Evolutionary conservation across 2,888 invertebrate species (phyloP).

Genomic region (Holacanthella duospinosa): DNA sequence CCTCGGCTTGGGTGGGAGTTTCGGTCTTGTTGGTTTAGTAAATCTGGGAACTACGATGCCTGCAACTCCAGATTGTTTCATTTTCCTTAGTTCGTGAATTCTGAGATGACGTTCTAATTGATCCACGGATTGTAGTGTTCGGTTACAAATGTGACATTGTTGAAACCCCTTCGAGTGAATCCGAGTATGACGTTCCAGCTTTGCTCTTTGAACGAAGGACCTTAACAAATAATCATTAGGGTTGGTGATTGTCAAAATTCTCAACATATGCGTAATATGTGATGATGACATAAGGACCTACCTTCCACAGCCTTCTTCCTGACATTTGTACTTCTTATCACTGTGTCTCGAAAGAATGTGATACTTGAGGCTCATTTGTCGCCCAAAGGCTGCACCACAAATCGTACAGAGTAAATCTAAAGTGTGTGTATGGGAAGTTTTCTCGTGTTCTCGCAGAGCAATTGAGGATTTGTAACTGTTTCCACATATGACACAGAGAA

Average conservation of each 20-base stretch:
- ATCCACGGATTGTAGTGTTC: not conserved
- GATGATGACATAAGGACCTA: too few relatives aligned
- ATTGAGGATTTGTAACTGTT: not conserved
- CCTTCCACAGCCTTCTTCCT: not conserved
- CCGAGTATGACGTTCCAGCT: not conserved
- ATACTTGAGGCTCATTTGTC: not conserved
- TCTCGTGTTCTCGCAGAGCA: not conserved
- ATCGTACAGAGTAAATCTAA: not conserved
- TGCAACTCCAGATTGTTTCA: not conserved
- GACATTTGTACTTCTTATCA: not conserved
- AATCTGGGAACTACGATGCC: not conserved
- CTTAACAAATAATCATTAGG: not conserved
- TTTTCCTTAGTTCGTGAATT: not conserved
- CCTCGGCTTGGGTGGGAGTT: not conserved
- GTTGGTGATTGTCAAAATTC: too few relatives aligned
- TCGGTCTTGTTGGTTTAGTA: not conserved
- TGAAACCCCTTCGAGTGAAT: not conserved
- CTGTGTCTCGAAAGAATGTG: not conserved
- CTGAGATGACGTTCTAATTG: not conserved
- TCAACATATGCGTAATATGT: too few relatives aligned
- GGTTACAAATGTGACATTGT: not conserved
- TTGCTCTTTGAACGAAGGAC: conserved; percentile 1
- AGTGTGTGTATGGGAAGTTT: not conserved
- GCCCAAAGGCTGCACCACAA: not conserved
- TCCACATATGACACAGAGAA: not conserved